phyloP scores from a whole-genome alignment of 2,113 vertebrate genomes.

The Azemiops feae region DNA sequence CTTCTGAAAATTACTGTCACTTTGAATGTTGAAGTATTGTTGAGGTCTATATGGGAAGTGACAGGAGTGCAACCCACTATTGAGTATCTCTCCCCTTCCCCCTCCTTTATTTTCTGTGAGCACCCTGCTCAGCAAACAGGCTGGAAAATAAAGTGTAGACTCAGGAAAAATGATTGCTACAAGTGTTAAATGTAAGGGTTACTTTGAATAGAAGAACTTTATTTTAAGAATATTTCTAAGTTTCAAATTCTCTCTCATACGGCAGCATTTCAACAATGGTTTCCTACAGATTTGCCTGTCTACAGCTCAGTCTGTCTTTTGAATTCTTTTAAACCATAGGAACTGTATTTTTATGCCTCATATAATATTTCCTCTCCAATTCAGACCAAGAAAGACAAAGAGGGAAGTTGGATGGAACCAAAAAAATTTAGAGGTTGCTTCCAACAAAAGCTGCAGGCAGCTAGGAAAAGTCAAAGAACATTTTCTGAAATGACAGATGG shows the following conservation, averaged over 20 bases:
- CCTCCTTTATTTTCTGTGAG: slow-evolving; percentile 11
- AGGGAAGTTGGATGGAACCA: background rate
- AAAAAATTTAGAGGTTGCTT: background rate
- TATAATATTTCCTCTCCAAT: background rate
- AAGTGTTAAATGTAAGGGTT: background rate
- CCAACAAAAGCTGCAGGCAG: background rate
- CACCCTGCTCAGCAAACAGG: slow-evolving; percentile 17
- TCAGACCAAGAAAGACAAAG: background rate
- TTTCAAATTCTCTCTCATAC: background rate
- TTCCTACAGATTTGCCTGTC: background rate
- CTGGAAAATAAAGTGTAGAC: background rate
- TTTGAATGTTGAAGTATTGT: slow-evolving; percentile 43
- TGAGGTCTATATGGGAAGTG: slow-evolving; percentile 55
- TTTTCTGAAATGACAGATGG: slow-evolving; percentile 2
- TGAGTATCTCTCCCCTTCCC: slow-evolving; percentile 16
- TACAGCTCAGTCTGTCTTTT: background rate
- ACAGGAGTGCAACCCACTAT: slow-evolving; percentile 45
- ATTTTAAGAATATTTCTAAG: background rate
- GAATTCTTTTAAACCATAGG: background rate
- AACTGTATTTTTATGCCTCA: background rate
- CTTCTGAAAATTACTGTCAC: slow-evolving; percentile 63
- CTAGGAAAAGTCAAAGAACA: background rate
- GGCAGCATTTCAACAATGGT: background rate
- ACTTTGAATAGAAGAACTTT: background rate
- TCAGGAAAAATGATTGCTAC: background rate